Conservation (phyloP, 2,888 invertebrate genomes). For the Parthenolecanium corni region DNA sequence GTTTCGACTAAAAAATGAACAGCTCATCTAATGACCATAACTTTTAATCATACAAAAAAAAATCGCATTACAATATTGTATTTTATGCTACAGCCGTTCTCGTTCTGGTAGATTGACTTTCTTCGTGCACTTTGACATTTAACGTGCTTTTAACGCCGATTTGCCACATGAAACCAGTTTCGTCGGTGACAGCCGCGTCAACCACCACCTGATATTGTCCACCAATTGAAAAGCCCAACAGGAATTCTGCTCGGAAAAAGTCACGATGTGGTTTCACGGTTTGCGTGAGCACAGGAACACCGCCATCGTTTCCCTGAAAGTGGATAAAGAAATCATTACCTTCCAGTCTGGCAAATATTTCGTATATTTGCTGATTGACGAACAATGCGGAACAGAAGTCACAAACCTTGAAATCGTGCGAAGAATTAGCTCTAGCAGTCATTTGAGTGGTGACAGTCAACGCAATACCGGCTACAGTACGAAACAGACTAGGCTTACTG, state of each 20-base stretch:
- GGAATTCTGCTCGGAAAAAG: conserved; percentile 85
- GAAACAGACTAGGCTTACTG: conserved; percentile 52
- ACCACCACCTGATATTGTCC: conserved; percentile 65
- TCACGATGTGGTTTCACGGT: conserved; percentile 82
- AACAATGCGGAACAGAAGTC: neutral
- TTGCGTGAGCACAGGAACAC: conserved; percentile 48
- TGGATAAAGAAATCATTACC: no score
- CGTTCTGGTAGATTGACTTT: conserved; percentile 12
- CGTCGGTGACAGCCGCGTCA: conserved; percentile 76
- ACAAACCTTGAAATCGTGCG: conserved; percentile 34
- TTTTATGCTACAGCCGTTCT: conserved; percentile 6
- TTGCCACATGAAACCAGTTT: conserved; percentile 73
- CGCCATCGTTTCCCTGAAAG: neutral
- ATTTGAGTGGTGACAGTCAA: conserved; percentile 57
- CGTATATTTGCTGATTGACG: neutral
- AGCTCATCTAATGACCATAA: no score
- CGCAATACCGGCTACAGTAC: conserved; percentile 58
- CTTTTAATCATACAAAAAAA: no score
- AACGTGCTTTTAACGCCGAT: conserved; percentile 72
- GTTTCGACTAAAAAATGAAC: no score
- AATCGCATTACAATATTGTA: no score
- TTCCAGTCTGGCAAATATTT: no score
- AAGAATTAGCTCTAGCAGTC: conserved; percentile 39
- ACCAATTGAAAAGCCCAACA: conserved; percentile 55
- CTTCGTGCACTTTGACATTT: conserved; percentile 60